Conservation (phyloP, 1,140 invertebrate species). For the Drosophila asahinai region DNA sequence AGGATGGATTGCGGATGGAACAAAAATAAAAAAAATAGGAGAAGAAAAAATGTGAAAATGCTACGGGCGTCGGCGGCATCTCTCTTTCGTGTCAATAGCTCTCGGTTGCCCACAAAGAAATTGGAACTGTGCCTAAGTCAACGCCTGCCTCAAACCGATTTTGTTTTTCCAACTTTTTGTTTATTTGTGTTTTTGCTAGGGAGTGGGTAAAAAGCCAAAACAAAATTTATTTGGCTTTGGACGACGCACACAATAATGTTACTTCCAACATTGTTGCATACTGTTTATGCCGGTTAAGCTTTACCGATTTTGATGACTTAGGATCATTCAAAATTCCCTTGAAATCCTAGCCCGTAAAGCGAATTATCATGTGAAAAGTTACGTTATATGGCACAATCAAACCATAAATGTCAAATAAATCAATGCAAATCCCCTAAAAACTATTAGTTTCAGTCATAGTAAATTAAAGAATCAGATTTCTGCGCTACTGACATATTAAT, state of each 20-base stretch:
- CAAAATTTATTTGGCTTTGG: conserved; percentile 31
- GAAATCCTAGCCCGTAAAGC: conserved; percentile 6
- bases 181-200: conserved; percentile 31
- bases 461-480: not conserved
- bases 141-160: conserved; percentile 31
- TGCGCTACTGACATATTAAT: not conserved
- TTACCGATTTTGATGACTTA: conserved; percentile 20
- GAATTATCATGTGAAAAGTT: not conserved
- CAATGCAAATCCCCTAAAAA: not conserved
- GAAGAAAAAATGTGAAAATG: conserved; percentile 21
- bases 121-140: conserved; percentile 56
- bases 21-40: conserved; percentile 16
- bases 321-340: conserved; percentile 1
- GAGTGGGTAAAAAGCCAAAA: conserved; percentile 21
- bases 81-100: conserved; percentile 53
- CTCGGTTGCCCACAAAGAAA: conserved; percentile 50
- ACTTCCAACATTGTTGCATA: conserved; percentile 32
- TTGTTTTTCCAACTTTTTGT: conserved; percentile 35
- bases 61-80: conserved; percentile 49
- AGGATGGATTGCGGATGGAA: conserved; percentile 38
- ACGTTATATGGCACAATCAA: not conserved
- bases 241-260: conserved; percentile 19
- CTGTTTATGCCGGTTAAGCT: not conserved
- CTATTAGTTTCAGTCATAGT: not conserved
- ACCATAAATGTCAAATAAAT: conserved; percentile 10